Evolutionary conservation across 2,888 invertebrate genomes (phyloP), one percentile per base, ranked within the genome.

Genomic region (Cantharis flavilabris): DNA sequence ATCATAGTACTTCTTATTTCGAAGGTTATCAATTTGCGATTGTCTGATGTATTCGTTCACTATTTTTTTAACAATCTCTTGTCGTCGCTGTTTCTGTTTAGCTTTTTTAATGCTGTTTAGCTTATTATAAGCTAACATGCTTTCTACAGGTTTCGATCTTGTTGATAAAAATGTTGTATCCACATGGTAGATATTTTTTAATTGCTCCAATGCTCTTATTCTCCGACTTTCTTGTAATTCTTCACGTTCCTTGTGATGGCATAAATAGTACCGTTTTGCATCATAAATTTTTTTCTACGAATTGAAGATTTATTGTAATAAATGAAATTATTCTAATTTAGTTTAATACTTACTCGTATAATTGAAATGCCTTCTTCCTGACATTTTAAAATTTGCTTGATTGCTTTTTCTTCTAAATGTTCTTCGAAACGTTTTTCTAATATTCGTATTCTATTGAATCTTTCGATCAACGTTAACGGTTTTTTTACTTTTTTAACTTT

Each of bases 41-140:
- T 75, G 75, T 3, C 80, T 70, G 13, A 76, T 73, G 13, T 74
- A 73, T 65, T 82, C 82, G 1, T 62, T 69, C 9, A 80, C 11
- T n/a, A 82, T 65, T 76, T 82, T 82, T 10, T 70, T 49, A 1
- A 82, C 16, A 4, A 82, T 79, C 0, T 70, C 63, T 4, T 70
- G 30, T n/a, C 72, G 70, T 2, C 82, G 77, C 13, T 75, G 14
- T 11, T 77, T 75, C 20, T 73, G 74, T 9, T 76, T 73, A 16
- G 63, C 33, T 23, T 16, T 69, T 69, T 65, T 75, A 5, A 70
- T 62, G 26, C 28, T 71, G 20, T 73, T 70, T 9, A 79, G 70
- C 62, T 77, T 77, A 14, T 79, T 76, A 13, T 79, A 76, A 16
- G 73, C 78, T 13, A 81, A 20, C 13, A 82, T 76, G 2, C 72